Base-by-base conservation (phyloP, 2,797 vertebrate genomes). In the Prionace glauca region DNA sequence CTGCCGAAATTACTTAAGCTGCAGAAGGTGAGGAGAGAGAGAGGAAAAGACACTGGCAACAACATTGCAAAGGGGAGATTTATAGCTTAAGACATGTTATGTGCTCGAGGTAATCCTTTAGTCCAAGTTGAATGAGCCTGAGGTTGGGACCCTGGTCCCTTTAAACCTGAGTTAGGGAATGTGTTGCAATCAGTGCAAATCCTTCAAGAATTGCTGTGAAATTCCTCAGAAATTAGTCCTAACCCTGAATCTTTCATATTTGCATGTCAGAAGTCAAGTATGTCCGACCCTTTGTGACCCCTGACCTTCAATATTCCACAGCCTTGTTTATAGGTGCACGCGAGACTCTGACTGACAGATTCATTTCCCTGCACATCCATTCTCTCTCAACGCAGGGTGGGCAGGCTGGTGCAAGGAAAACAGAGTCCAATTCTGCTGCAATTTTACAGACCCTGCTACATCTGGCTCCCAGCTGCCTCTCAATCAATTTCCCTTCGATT, bases 401-500 rank as follows among this genome's bases (percentile, higher is more conserved):
- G 45, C 45, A 77, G 50, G 50, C 4, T 95, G 41, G 71, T 74
- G 45, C 69, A 71, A 95, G 69, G 56, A 56, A 95, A 95, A 77
- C 93, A 95, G 41, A 95, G 29, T 56, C 71, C 71, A 74, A 77
- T 77, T 95, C 60, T 94, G 93, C 93, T 69, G 14, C 41, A 56
- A 24, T 50, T 95, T 95, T 95, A 95, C 71, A 74, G 93, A 2
- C 93, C 24, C 41, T 20, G 92, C 41, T 50, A 29, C 93, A 95
- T 95, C 93, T 95, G 93, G 93, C 71, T 95, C 45, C 93, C 93
- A 95, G 93, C 93, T 95, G 93, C 93, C 45, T 56, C 26, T 74
- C 93, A 95, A 95, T 74, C 93, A 95, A 77, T 77, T 95, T 77
- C 71, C 93, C 93, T 74, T 95, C 71, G 45, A 95, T 95, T 77